phyloP scores from a whole-genome alignment of 2,113 vertebrate genomes.

The Ceyx cyanopectus region DNA sequence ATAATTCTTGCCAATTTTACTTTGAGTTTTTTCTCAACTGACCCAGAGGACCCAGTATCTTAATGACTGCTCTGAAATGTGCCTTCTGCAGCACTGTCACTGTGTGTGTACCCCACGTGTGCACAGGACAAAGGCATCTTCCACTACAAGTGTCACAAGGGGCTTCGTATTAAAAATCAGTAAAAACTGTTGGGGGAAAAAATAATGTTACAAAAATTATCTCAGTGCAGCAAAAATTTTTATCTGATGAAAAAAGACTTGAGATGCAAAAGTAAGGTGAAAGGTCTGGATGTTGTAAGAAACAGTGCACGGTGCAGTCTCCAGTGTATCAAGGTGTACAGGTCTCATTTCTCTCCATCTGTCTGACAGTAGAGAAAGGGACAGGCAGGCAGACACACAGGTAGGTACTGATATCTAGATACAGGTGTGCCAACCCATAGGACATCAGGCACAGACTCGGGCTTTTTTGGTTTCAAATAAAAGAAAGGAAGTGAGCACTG shows the following conservation, averaged over 20 bases:
- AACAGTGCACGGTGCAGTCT: not conserved
- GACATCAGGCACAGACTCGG: not conserved
- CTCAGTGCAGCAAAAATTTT: not conserved
- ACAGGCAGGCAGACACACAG: not conserved
- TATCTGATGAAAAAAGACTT: not conserved
- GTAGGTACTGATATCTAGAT: not conserved
- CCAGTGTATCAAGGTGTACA: not conserved
- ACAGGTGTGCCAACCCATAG: not conserved
- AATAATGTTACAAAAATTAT: not conserved
- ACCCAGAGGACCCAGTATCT: not conserved
- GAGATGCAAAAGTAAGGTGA: not conserved
- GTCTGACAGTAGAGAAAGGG: not conserved
- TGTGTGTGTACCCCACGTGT: accelerated
- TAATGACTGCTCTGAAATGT: not conserved
- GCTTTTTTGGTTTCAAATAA: not conserved
- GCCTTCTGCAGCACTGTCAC: not conserved
- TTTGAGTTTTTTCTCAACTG: slow-evolving; percentile 24
- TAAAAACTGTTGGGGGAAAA: not conserved
- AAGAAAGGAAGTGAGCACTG: not conserved
- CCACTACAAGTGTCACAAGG: not conserved
- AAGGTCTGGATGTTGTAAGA: not conserved
- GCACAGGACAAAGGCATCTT: not conserved
- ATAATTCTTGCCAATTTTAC: slow-evolving; percentile 13
- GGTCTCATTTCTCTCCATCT: not conserved
- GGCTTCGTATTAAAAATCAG: not conserved